Evolutionary conservation across 2,888 invertebrate species (phyloP).

Genomic region (Eumacrocentrus americanus): DNA sequence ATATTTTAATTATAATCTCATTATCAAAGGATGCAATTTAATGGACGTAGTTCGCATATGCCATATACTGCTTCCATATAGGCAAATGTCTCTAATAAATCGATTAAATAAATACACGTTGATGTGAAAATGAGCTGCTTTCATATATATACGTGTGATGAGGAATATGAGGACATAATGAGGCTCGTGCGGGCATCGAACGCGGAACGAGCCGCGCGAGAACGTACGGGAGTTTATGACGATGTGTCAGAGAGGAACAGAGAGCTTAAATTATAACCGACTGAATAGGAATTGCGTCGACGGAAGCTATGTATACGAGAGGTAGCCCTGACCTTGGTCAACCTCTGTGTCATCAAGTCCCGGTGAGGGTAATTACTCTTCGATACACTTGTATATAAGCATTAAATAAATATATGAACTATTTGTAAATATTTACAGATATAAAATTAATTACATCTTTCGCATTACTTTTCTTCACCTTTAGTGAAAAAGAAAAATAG

Average conservation of each 20-base stretch:
- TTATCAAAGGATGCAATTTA: not conserved
- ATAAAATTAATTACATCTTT: too few relatives aligned
- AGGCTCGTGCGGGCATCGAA: conserved; percentile 18
- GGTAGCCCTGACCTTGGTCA: conserved; percentile 20
- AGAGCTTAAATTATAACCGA: not conserved
- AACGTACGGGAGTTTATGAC: conserved; percentile 13
- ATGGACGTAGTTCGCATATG: not conserved
- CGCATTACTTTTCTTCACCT: too few relatives aligned
- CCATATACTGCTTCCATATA: not conserved
- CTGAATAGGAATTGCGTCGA: not conserved
- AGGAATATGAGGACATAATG: conserved; percentile 15
- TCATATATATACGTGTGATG: not conserved
- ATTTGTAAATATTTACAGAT: too few relatives aligned
- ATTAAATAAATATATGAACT: too few relatives aligned
- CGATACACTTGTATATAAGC: too few relatives aligned
- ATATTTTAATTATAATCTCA: not conserved
- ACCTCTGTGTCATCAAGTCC: conserved; percentile 2
- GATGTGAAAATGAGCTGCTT: not conserved
- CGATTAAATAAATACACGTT: conserved; percentile 16
- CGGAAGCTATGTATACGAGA: not conserved
- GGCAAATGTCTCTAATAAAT: conserved; percentile 8
- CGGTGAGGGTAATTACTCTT: not conserved
- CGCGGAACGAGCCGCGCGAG: conserved; percentile 14
- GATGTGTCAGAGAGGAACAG: not conserved
- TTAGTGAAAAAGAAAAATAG: too few relatives aligned